Percentiles rank a stretch among this genome's conserved stretches.
phyloP scores from a whole-genome alignment of 2,797 vertebrate species.

The Lophotriccus pileatus region DNA sequence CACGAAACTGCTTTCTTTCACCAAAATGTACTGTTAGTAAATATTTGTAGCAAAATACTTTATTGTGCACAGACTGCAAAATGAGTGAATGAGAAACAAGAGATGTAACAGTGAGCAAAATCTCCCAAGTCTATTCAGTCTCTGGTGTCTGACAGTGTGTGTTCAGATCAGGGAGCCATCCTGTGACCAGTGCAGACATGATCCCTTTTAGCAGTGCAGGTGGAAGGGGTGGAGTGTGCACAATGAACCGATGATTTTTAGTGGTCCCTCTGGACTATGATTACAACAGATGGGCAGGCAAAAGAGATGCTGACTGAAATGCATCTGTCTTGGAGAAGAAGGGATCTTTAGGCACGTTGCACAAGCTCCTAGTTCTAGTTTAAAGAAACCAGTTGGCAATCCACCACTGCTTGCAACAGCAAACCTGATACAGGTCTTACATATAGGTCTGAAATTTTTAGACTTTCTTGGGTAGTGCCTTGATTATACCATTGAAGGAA shows the following conservation, averaged over 20 bases:
- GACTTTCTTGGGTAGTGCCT: not conserved
- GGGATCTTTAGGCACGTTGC: not conserved
- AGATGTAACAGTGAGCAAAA: not conserved
- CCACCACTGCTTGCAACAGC: not conserved
- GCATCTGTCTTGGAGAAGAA: not conserved
- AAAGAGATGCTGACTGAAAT: not conserved
- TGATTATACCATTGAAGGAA: not conserved
- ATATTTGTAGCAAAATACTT: not conserved
- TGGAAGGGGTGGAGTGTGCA: not conserved
- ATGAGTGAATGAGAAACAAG: not conserved
- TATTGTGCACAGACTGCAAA: not conserved
- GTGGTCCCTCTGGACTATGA: not conserved
- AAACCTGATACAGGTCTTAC: not conserved
- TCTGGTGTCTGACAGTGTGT: not conserved
- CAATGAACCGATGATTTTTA: slow-evolving; percentile 7
- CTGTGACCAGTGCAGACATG: not conserved
- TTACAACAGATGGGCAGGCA: slow-evolving; percentile 11
- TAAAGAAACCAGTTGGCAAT: not conserved
- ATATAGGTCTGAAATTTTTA: not conserved
- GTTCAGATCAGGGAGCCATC: not conserved
- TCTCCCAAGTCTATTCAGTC: not conserved
- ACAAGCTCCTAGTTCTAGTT: not conserved
- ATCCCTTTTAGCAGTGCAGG: not conserved
- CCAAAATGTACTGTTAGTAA: not conserved
- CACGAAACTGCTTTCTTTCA: not conserved